Conservation (phyloP, 2,113 vertebrate genomes). For the Callorhinus ursinus region DNA sequence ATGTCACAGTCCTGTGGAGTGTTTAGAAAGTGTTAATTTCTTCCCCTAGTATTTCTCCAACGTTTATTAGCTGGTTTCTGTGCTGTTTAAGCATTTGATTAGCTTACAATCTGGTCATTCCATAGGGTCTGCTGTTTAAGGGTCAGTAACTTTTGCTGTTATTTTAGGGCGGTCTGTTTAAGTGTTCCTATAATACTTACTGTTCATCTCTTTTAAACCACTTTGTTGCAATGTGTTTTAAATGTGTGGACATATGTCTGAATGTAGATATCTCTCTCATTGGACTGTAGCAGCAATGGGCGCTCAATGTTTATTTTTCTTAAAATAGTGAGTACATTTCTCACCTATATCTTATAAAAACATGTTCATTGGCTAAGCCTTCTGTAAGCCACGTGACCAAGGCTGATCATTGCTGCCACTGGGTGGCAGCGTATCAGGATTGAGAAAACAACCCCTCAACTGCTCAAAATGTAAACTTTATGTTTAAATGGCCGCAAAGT, state of each 20-base stretch:
- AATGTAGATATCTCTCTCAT: not conserved
- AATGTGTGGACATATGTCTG: not conserved
- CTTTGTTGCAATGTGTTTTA: not conserved
- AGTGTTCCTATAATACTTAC: not conserved
- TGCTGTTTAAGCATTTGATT: not conserved
- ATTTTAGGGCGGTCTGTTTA: not conserved
- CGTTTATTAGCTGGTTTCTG: not conserved
- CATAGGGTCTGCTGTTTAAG: not conserved
- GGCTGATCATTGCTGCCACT: conserved; percentile 28
- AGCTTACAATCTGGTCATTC: not conserved
- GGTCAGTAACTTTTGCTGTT: not conserved
- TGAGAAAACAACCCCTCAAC: not conserved
- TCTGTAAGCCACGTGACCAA: not conserved
- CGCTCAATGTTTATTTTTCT: not conserved
- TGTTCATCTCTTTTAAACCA: not conserved
- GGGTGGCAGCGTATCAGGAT: conserved; percentile 26
- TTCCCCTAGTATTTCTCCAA: not conserved
- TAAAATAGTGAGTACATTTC: not conserved
- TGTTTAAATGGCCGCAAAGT: not conserved
- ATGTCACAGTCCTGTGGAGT: not conserved
- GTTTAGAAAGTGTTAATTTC: not conserved
- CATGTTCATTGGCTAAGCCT: not conserved
- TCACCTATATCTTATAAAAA: not conserved
- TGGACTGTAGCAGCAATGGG: not conserved
- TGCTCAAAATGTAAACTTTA: not conserved